Base-by-base conservation (phyloP, 2,888 invertebrate species). In the Scaptomyza tumidula region DNA sequence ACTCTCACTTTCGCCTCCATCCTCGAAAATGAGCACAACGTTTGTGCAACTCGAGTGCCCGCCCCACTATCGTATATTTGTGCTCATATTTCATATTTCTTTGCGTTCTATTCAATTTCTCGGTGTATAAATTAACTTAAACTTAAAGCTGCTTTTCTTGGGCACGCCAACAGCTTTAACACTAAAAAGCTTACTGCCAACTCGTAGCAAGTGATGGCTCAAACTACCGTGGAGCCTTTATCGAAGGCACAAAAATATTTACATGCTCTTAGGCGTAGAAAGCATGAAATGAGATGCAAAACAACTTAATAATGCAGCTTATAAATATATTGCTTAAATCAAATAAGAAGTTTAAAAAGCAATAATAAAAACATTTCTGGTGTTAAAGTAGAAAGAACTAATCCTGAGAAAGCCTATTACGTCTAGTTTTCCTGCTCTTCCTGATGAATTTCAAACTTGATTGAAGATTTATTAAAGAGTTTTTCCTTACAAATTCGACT, bases 11-110 rank as follows among this genome's bases (percentile, higher is more conserved):
- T 6, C 24, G 3, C 44, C 2, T 41, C 62, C 4, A 19, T 16
- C n/a, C 13, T 24, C n/a, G 10, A 50, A 67, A 84, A 85, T 58
- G 86, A 64, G 88, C 78, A 67, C 85, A 71, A 39, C 84, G 75
- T 86, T 86, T 80, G 69, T 80, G 62, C 56, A 49, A 31, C 67
- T 84, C 74, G 77, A 82, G 89, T 69, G 68, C 64, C 27, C 53
- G 29, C 29, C 29, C 9, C 55, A 27, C 50, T 60, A 41, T 56
- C 58, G 31, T 53, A 54, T 29, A 16, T 37, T 62, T 66, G 43
- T 29, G 41, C 46, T 75, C 56, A 60, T 62, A 59, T 75, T 75
- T 75, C 56, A 60, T 62, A 59, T 75, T 75, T 57, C 31, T 41
- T 58, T 19, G 31, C 35, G 43, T 55, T 48, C 41, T 13, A 19